Evolutionary conservation across 2,797 vertebrate species (phyloP).

Genomic region (Poecilia picta): DNA sequence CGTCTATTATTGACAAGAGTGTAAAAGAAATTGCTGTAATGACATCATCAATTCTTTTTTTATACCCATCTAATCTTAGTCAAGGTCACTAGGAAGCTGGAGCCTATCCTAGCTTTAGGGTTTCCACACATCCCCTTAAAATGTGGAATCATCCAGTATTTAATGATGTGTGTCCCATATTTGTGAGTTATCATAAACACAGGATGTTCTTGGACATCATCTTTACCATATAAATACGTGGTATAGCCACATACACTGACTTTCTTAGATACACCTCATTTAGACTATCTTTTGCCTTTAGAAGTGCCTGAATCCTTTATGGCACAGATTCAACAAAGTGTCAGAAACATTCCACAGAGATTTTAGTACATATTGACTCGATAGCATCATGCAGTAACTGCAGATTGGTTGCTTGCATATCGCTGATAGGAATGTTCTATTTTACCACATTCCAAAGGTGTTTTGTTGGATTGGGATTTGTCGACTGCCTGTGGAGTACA

Average conservation of each 20-base stretch:
- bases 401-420: background rate
- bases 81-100: background rate
- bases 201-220: background rate
- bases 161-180: background rate
- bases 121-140: background rate
- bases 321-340: background rate
- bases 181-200: background rate
- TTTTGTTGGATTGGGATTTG: background rate
- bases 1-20: background rate
- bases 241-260: background rate
- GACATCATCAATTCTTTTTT: background rate
- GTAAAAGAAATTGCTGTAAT: background rate
- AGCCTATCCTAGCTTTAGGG: background rate
- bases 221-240: background rate
- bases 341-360: background rate
- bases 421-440: background rate
- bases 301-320: background rate
- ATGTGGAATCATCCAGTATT: background rate
- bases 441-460: background rate
- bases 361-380: background rate
- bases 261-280: background rate
- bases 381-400: background rate
- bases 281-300: background rate
- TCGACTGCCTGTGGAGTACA: background rate
- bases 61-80: background rate